Percentiles rank a stretch among this genome's conserved stretches.
phyloP scores from a whole-genome alignment of 1,140 invertebrate species.

The Tribolium castaneum region DNA sequence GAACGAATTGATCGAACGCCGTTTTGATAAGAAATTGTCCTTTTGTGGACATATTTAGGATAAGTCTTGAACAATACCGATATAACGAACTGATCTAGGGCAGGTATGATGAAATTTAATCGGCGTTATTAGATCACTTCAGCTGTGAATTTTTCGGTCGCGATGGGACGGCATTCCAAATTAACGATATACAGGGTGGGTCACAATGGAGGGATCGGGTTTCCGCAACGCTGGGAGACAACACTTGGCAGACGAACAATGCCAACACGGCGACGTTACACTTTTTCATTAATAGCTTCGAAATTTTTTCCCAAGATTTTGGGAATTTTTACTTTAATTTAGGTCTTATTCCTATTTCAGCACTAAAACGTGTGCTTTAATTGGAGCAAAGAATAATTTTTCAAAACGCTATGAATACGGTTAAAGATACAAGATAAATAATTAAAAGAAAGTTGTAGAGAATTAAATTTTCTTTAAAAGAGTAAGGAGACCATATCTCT shows the following conservation, averaged over 20 bases:
- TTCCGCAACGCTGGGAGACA: neutral
- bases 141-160: constrained; percentile 32
- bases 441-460: no score
- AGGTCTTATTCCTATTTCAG: no score
- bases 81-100: constrained; percentile 54
- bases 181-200: constrained; percentile 19
- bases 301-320: no score
- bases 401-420: no score
- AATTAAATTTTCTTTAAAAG: no score
- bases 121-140: constrained; percentile 41
- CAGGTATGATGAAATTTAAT: constrained; percentile 43
- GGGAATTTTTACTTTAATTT: no score
- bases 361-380: no score
- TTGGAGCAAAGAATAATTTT: no score
- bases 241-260: neutral
- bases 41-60: constrained; percentile 57
- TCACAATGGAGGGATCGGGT: neutral
- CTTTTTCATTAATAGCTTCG: no score
- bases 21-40: constrained; percentile 58
- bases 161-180: neutral
- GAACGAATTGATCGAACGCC: constrained; percentile 39
- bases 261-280: no score
- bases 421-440: no score
- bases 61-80: constrained; percentile 53
- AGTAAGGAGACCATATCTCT: no score